These are phyloP conservation scores for Dunckerocampus dactyliophorus DNA, from an alignment of 2,113 vertebrate species.

Conservation along the genomic window DNA sequence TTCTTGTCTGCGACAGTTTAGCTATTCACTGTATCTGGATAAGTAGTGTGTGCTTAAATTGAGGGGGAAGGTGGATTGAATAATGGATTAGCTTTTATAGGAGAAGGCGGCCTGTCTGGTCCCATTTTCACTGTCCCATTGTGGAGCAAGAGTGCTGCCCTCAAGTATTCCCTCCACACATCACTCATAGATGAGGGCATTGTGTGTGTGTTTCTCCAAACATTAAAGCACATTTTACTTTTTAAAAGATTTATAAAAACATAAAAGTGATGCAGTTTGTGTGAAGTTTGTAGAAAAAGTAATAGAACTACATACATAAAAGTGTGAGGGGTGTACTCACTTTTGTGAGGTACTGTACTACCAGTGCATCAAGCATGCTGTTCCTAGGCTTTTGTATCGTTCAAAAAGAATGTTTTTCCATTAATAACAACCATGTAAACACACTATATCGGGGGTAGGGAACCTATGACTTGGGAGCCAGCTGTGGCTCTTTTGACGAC, in stretches of 20 bases:
- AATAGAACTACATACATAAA: no score
- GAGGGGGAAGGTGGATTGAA: slow-evolving; percentile 48
- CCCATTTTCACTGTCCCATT: slow-evolving; percentile 53
- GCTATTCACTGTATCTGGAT: slow-evolving; percentile 27
- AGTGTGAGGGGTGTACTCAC: no score
- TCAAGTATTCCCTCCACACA: slow-evolving; percentile 29
- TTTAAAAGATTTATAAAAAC: not conserved
- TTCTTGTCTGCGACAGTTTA: slow-evolving; percentile 17
- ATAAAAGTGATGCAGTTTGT: no score
- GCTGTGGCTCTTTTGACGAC: no score
- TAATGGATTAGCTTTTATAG: slow-evolving; percentile 63
- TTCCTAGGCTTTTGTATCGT: slow-evolving; percentile 37
- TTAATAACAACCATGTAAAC: slow-evolving; percentile 48
- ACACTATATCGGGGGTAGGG: no score
- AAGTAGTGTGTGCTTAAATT: slow-evolving; percentile 37
- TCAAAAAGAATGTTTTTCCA: slow-evolving; percentile 53
- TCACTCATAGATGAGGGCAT: slow-evolving; percentile 39
- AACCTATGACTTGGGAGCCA: no score
- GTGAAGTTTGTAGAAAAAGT: no score
- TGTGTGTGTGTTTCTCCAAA: slow-evolving; percentile 10
- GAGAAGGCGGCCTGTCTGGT: slow-evolving; percentile 53
- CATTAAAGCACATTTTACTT: not conserved
- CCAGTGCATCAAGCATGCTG: slow-evolving; percentile 32
- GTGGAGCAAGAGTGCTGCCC: slow-evolving; percentile 44
- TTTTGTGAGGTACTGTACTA: not conserved